phyloP scores from a whole-genome alignment of 1,140 invertebrate genomes.

The Colletes latitarsis region DNA sequence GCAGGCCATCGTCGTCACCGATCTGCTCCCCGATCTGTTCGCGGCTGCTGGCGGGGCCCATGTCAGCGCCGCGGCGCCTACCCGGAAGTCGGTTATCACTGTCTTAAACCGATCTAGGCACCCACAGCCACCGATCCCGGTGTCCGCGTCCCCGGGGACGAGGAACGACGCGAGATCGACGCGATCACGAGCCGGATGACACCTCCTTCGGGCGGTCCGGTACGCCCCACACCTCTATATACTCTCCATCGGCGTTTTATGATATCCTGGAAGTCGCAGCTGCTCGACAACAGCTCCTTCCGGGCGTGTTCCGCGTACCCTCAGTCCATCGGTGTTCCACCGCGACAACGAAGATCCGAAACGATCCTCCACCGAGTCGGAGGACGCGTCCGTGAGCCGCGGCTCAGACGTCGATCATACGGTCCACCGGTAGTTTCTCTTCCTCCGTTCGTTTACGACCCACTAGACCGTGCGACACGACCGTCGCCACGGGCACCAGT shows the following conservation, averaged over 20 bases:
- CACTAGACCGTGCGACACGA: constrained; percentile 2
- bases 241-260: constrained; percentile 43
- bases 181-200: constrained; percentile 32
- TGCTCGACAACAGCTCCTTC: constrained; percentile 59
- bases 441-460: constrained; percentile 2
- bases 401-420: constrained; percentile 14
- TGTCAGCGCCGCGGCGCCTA: constrained; percentile 67
- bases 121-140: constrained; percentile 14
- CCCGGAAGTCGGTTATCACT: constrained; percentile 25
- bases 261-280: constrained; percentile 60
- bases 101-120: constrained; percentile 30
- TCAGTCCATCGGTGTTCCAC: constrained; percentile 10
- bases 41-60: constrained; percentile 78
- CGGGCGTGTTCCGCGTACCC: neutral
- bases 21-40: constrained; percentile 77
- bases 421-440: constrained; percentile 18
- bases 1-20: constrained; percentile 77
- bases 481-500: constrained; percentile 10
- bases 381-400: neutral
- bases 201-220: constrained; percentile 36
- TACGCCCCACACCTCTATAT: constrained; percentile 41
- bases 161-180: constrained; percentile 26
- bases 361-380: neutral
- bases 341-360: neutral
- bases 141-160: constrained; percentile 27